A percentile compares a stretch with the other conserved stretches of the same genome.
phyloP scores from a whole-genome alignment of 1,140 invertebrate species.

The Drosophila pandora region DNA sequence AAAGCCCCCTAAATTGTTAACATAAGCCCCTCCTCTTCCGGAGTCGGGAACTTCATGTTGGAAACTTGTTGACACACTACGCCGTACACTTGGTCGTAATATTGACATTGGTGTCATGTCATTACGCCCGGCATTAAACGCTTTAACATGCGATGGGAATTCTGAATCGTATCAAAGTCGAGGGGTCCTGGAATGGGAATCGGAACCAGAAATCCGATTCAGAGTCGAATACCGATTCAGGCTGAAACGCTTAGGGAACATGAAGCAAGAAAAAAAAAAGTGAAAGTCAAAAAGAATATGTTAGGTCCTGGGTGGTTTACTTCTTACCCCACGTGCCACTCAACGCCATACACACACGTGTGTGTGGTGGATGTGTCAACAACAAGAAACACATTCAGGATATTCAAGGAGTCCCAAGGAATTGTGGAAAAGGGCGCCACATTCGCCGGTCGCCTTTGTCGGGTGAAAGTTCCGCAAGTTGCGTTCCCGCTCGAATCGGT shows the following conservation, averaged over 20 bases:
- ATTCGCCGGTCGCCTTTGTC: constrained; percentile 64
- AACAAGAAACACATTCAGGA: constrained; percentile 24
- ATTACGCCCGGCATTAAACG: constrained; percentile 74
- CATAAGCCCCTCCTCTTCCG: constrained; percentile 4
- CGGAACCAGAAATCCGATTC: constrained; percentile 2
- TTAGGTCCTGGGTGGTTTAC: constrained; percentile 3
- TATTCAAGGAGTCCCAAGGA: constrained; percentile 45
- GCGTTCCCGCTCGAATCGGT: constrained; percentile 25
- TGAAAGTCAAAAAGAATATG: constrained; percentile 20
- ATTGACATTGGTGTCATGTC: constrained; percentile 81
- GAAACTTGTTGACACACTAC: constrained; percentile 73
- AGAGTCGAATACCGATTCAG: constrained; percentile 5
- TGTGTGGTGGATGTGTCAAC: constrained; percentile 30
- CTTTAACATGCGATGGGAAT: constrained; percentile 70
- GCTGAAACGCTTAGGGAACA: constrained; percentile 1
- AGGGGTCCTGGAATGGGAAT: constrained; percentile 7
- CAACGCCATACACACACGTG: constrained; percentile 47
- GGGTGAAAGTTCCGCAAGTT: constrained; percentile 64
- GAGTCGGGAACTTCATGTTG: not conserved
- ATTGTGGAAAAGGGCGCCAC: constrained; percentile 55
- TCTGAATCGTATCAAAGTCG: not conserved
- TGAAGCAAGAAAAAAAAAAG: not conserved
- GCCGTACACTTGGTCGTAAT: constrained; percentile 62
- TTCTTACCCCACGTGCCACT: constrained; percentile 35
- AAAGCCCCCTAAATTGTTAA: not conserved